A percentile compares a stretch with the other conserved stretches of the same genome.
Conservation (phyloP, 1,140 invertebrate species). For the Eriocheir sinensis region DNA sequence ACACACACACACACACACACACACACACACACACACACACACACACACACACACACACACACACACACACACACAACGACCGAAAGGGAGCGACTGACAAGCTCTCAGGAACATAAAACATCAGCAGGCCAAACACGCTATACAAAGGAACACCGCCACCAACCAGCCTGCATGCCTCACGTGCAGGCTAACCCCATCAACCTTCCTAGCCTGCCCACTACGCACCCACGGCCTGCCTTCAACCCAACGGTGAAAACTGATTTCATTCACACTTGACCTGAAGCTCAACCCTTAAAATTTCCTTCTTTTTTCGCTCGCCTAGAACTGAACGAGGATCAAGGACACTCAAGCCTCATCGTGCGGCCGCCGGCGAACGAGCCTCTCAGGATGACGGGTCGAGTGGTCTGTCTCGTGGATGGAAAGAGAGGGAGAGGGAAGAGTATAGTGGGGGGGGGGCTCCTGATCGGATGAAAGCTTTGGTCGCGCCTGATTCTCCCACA, state of each 20-base stretch:
- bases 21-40: neutral
- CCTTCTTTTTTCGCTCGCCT: neutral
- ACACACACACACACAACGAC: conserved; percentile 20
- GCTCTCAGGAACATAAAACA: neutral
- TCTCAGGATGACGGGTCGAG: neutral
- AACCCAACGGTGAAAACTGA: neutral
- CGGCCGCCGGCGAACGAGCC: neutral
- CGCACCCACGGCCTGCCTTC: neutral
- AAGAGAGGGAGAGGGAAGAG: conserved; percentile 52
- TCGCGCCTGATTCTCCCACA: conserved; percentile 18
- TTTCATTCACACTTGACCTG: neutral
- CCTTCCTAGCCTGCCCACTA: neutral
- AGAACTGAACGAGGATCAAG: neutral
- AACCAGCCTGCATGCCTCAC: neutral
- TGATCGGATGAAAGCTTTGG: neutral
- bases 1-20: conserved; percentile 33
- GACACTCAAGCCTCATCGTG: neutral
- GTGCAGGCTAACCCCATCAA: neutral
- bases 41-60: conserved; percentile 26
- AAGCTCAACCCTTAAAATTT: neutral
- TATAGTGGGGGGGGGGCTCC: conserved; percentile 33
- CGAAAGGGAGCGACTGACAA: neutral
- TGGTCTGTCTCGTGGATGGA: neutral
- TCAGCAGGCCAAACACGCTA: neutral
- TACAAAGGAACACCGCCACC: neutral